Evolutionary conservation across 2,113 vertebrate species (phyloP), one percentile per base, ranked within the genome.

Genomic region (human): DNA sequence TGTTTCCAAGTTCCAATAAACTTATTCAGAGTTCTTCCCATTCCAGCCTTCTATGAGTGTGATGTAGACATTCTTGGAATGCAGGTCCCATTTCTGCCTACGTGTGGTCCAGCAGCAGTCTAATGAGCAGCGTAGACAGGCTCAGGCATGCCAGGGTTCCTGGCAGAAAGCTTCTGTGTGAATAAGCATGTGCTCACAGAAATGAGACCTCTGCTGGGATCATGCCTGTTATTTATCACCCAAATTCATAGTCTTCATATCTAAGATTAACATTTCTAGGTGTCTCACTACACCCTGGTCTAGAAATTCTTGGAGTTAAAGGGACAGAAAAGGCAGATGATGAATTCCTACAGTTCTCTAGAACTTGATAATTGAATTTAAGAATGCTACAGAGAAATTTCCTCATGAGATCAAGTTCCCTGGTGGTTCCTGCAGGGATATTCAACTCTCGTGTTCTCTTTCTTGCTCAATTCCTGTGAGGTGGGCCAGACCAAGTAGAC

Each of bases 11-110:
- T 96, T 97, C 95, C 59, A 93, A 0, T 95, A 72, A 32, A 1
- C 55, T 72, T 91, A 78, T 72, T 96, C 50, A 64, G 93, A 66
- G 95, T 90, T 81, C 80, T 84, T 84, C 32, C 32, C 50, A 61
- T 66, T 92, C 10, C 40, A 92, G 11, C 61, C 66, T 97, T 96
- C 93, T 55, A 22, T 90, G 91, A 94, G 38, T 97, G 50, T 97
- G 96, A 94, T 27, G 38, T 94, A 87, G 52, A 79, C 45, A 40
- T 94, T 97, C 91, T 94, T 20, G 22, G 95, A 97, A 95, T 96
- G 45, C 1, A 22, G 17, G 22, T 76, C 64, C 59, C 12, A 2
- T 61, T 43, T 86, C 32, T 90, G 76, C 78, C 89, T 80, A 1
- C 32, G 3, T 43, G 70, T 70, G 72, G 6, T 81, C 64, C 25